phyloP scores from a whole-genome alignment of 2,113 vertebrate species.

The Lathamus discolor region DNA sequence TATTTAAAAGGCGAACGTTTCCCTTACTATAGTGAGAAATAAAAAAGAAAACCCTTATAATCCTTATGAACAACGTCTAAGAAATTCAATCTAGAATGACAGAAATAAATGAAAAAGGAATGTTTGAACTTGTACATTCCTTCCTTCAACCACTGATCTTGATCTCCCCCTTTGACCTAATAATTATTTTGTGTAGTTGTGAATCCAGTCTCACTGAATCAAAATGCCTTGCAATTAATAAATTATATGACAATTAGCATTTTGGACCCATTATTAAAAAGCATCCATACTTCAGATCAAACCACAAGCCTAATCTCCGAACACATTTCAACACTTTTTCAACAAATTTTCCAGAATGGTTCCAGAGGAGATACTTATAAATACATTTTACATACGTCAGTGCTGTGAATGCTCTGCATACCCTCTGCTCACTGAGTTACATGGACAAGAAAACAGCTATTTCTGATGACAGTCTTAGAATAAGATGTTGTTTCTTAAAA shows the following conservation, averaged over 20 bases:
- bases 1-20: neutral
- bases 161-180: neutral
- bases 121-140: neutral
- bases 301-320: neutral
- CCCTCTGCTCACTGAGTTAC: neutral
- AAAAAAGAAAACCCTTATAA: neutral
- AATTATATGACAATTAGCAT: neutral
- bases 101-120: neutral
- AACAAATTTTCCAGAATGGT: neutral
- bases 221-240: neutral
- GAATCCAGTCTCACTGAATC: neutral
- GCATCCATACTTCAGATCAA: neutral
- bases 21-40: neutral
- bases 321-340: neutral
- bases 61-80: neutral
- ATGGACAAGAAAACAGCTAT: neutral
- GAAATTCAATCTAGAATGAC: neutral
- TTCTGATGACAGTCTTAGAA: neutral
- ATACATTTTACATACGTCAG: fast-evolving
- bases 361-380: neutral
- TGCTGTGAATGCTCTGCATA: neutral
- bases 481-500: neutral
- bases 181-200: neutral
- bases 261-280: neutral
- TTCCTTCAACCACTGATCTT: neutral